Base-by-base conservation (phyloP, 2,797 vertebrate genomes). In the Scolopax rusticola region DNA sequence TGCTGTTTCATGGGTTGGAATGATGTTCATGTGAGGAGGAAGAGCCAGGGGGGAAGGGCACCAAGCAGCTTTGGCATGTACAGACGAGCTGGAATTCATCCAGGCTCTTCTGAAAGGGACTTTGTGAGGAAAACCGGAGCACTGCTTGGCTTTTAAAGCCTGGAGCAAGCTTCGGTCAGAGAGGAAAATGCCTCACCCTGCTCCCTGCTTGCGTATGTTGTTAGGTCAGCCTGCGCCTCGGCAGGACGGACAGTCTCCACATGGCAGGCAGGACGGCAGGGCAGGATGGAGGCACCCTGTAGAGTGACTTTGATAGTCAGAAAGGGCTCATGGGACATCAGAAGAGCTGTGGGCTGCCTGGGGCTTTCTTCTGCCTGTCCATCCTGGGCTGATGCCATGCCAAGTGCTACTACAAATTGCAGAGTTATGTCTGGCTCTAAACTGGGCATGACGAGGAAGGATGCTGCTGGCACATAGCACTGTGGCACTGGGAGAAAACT, bases 81-180 rank as follows among this genome's bases (percentile, higher is more conserved):
- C 6, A 84, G 56, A 67, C 68, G 60, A 94, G 69, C 75, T 96
- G 96, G 95, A 96, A 89, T 69, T 88, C 41, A 63, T 83, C 90
- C 93, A 95, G 57, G 11, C 33, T 77, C 43, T 92, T 90, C 91
- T 97, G 78, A 96, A 95, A 96, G 54, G 92, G 54, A 61, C 96
- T 96, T 96, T 97, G 94, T 97, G 73, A 95, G 60, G 47, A 91
- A 83, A 95, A 89, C 45, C 1, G 1, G 75, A 95, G 68, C 81
- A 63, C n/a, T 80, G 69, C 70, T 89, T 57, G 24, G 70, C 65
- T 88, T 92, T 89, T 85, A 81, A 87, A 93, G 87, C 89, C 92
- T 0, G 0, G 78, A 94, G 91, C 87, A 76, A 89, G 61, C 60
- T 93, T 92, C 3, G 8, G 67, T 94, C 85, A 74, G 76, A 54